phyloP scores from a whole-genome alignment of 2,113 vertebrate genomes.

The Proterorhinus semilunaris region DNA sequence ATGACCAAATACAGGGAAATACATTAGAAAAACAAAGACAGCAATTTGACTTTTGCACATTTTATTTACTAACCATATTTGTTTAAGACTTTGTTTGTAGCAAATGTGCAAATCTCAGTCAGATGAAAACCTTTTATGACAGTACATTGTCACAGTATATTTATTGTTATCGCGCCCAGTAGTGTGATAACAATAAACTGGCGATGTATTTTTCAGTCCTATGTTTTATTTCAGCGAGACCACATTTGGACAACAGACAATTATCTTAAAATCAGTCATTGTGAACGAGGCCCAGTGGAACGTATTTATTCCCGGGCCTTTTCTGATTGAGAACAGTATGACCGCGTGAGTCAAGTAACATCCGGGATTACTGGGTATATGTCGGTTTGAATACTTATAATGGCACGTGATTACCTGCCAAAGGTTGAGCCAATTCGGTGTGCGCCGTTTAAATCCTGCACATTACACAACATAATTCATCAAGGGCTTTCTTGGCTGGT shows the following conservation, averaged over 20 bases:
- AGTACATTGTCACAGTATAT: too few relatives aligned
- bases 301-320: not conserved
- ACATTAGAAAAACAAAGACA: too few relatives aligned
- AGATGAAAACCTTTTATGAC: too few relatives aligned
- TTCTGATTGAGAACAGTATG: constrained; percentile 4
- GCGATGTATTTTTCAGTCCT: too few relatives aligned
- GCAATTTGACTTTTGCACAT: too few relatives aligned
- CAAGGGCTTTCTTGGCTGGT: constrained; percentile 18
- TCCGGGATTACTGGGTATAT: not conserved
- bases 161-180: too few relatives aligned
- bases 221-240: not conserved
- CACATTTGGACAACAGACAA: not conserved
- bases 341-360: not conserved
- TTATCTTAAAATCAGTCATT: not conserved
- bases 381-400: constrained; percentile 4
- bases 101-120: too few relatives aligned
- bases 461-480: constrained; percentile 46
- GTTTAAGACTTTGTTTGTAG: too few relatives aligned
- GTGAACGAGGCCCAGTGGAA: not conserved
- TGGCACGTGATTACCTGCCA: constrained; percentile 7
- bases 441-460: constrained; percentile 16
- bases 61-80: too few relatives aligned
- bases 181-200: too few relatives aligned
- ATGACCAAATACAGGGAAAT: too few relatives aligned
- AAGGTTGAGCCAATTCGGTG: not conserved